Base-by-base conservation (phyloP, 2,888 invertebrate species). In the Noctua janthina region DNA sequence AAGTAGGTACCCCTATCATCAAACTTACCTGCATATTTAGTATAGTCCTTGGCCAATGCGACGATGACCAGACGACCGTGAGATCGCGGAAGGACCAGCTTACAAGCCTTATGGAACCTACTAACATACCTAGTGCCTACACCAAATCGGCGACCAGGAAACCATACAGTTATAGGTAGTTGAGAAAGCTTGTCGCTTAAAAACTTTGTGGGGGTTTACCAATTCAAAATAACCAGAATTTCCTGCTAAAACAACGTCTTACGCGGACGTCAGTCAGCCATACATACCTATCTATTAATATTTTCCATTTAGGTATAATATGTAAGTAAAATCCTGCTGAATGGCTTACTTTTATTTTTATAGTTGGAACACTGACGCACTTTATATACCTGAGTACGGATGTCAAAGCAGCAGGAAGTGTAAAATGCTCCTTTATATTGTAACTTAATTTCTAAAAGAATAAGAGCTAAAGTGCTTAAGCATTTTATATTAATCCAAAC, bases 401-500 rank as follows among this genome's bases (percentile, higher is more conserved):
- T 70, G 79, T 70, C 49, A 66, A 20, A 70, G 6, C 43, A 78
- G 43, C 70, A 70, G 49, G 69, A 77, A 64, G 39, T 35, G 11
- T 29, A 6, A 43, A 81, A 43, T 56, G 49, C 76, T 62, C 13
- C 23, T 46, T 39, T 68, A 80, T 66, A 29, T 59, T 39, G n/a
- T 17, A 64, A 29, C 39, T 77, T 64, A 49, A 77, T 83, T 83
- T 83, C 20, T 54, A 35, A 35, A 85, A 81, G 43, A 74, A 70
- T 59, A 56, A 35, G 23, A 78, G n/a, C 62, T 35, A n/a, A 51
- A 74, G 39, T 62, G 39, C 67, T 69, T n/a, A 49, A 54, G n/a
- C 74, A 86, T 77, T 74, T 51, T 67, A 83, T 77, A 87, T 85
- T 74, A 87, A 87, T 77, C 68, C 46, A 43, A 76, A 85, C n/a